Evolutionary conservation across 2,113 vertebrate species (phyloP).

Genomic region (Galbula dea): DNA sequence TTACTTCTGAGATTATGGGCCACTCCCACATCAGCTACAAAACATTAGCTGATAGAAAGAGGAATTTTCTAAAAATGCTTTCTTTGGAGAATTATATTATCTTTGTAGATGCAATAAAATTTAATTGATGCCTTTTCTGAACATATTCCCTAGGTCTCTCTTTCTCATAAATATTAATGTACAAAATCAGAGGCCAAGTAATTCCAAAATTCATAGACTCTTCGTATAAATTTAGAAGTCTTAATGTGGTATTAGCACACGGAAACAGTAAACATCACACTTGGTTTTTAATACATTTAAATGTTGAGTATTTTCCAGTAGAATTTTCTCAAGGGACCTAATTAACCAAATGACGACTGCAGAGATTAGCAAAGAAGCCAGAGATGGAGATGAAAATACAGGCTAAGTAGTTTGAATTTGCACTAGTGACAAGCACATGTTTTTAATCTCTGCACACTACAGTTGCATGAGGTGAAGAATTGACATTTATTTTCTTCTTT

Average conservation of each 20-base stretch:
- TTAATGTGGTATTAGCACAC: constrained; percentile 1
- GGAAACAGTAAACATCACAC: constrained; percentile 14
- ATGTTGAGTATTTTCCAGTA: constrained; percentile 13
- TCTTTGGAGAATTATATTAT: constrained; percentile 15
- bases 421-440: not conserved
- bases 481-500: not conserved
- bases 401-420: not conserved
- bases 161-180: constrained; percentile 39
- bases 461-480: not conserved
- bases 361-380: constrained; percentile 18
- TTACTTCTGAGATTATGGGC: not conserved
- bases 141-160: not conserved
- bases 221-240: constrained; percentile 18
- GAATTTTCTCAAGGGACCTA: constrained; percentile 38
- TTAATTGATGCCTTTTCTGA: constrained; percentile 1
- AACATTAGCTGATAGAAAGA: not conserved
- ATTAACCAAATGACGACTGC: constrained; percentile 42
- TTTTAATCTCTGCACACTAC: not conserved
- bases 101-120: not conserved
- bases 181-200: not conserved
- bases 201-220: not conserved
- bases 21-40: not conserved
- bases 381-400: not conserved
- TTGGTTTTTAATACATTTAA: constrained; percentile 42
- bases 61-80: not conserved